These are phyloP conservation scores for Falco peregrinus DNA, from an alignment of 2,797 vertebrate species.

Conservation along the genomic window DNA sequence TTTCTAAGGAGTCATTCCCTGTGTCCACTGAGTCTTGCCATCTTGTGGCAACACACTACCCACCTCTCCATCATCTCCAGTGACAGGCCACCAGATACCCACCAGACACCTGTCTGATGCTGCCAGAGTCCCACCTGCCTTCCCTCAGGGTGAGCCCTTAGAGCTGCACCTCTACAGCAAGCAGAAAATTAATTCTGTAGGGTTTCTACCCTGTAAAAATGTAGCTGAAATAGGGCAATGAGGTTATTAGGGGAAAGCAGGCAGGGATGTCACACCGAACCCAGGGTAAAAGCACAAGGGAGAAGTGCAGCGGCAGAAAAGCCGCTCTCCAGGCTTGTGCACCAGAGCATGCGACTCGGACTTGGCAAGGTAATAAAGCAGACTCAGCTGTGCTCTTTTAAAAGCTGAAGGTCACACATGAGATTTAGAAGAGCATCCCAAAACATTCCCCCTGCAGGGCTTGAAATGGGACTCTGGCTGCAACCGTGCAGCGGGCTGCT, in stretches of 20 bases:
- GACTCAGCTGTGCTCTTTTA: not conserved
- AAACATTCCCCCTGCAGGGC: no score
- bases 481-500: not conserved
- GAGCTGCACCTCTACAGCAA: not conserved
- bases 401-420: not conserved
- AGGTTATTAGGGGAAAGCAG: not conserved
- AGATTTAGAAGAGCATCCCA: not conserved
- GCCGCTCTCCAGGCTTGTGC: not conserved
- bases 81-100: not conserved
- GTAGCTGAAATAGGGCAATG: not conserved
- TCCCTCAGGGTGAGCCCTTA: not conserved
- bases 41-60: not conserved
- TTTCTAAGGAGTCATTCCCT: not conserved
- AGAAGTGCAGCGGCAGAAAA: not conserved
- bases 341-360: not conserved
- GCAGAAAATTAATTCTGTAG: not conserved
- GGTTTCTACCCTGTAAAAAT: not conserved
- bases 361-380: not conserved
- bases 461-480: not conserved
- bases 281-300: not conserved
- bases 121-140: not conserved
- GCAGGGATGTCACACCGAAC: not conserved
- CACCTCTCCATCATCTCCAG: not conserved
- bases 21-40: rapidly evolving
- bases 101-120: no score